phyloP scores from a whole-genome alignment of 1,140 invertebrate genomes.

The Hylaeus anthracinus region DNA sequence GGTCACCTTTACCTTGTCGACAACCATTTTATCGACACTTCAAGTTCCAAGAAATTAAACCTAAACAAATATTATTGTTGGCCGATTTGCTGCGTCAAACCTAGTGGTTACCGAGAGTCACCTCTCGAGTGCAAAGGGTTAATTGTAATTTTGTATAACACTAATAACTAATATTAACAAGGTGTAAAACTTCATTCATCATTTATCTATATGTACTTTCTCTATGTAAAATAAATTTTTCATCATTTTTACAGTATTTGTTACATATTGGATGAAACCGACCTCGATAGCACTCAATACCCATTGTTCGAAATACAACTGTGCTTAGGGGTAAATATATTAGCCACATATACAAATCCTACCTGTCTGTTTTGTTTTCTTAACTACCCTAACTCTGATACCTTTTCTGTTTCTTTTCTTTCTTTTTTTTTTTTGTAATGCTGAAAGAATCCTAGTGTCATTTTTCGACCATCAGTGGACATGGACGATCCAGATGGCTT shows the following conservation, averaged over 20 bases:
- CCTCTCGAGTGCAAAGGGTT: background rate
- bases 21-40: no score
- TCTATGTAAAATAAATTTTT: background rate
- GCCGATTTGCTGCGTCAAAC: no score
- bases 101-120: no score
- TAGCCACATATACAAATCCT: background rate
- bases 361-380: background rate
- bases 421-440: no score
- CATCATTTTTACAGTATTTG: slow-evolving; percentile 70
- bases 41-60: no score
- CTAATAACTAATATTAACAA: no score
- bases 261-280: slow-evolving; percentile 80
- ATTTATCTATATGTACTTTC: no score
- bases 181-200: no score
- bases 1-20: no score
- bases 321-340: slow-evolving; percentile 80
- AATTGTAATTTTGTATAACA: background rate
- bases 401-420: background rate
- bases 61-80: no score
- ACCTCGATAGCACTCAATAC: slow-evolving; percentile 66
- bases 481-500: slow-evolving; percentile 83
- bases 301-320: slow-evolving; percentile 85
- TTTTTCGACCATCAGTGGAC: slow-evolving; percentile 85
- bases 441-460: slow-evolving; percentile 80
- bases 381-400: background rate